phyloP scores from a whole-genome alignment of 2,113 vertebrate genomes.

The Alouatta palliata region DNA sequence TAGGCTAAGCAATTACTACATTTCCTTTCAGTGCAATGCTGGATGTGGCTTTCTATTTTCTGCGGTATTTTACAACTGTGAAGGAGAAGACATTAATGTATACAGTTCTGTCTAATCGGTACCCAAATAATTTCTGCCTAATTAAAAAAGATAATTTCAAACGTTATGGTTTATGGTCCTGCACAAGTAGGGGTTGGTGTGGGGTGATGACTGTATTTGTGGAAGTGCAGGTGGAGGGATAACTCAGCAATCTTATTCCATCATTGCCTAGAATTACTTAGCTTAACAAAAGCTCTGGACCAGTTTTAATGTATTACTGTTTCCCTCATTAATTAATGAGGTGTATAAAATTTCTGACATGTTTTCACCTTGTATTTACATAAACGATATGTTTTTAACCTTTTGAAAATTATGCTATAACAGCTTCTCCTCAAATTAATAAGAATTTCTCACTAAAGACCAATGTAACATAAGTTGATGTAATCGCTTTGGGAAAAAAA shows the following conservation, averaged over 20 bases:
- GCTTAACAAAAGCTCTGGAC: not conserved
- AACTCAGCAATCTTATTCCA: not conserved
- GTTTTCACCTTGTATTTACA: not conserved
- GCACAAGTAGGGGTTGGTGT: no score
- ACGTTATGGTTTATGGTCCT: not conserved
- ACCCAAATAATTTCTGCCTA: not conserved
- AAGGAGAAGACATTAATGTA: not conserved
- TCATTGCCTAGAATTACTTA: not conserved
- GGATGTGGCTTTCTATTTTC: not conserved
- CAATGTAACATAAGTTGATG: not conserved
- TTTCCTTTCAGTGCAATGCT: not conserved
- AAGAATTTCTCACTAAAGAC: not conserved
- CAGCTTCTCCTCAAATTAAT: not conserved
- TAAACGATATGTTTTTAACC: not conserved
- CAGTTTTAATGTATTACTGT: not conserved
- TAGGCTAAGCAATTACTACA: not conserved
- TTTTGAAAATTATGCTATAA: not conserved
- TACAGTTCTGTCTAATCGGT: not conserved
- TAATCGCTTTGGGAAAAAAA: not conserved
- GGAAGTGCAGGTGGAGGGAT: fast-evolving
- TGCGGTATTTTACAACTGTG: not conserved
- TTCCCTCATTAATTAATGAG: not conserved
- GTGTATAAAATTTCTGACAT: not conserved
- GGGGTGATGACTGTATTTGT: not conserved
- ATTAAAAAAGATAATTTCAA: not conserved